Percentiles rank a stretch among this genome's conserved stretches.
These are phyloP conservation scores for Cydia amplana DNA, from an alignment of 1,140 invertebrate genomes.

Conservation along the genomic window DNA sequence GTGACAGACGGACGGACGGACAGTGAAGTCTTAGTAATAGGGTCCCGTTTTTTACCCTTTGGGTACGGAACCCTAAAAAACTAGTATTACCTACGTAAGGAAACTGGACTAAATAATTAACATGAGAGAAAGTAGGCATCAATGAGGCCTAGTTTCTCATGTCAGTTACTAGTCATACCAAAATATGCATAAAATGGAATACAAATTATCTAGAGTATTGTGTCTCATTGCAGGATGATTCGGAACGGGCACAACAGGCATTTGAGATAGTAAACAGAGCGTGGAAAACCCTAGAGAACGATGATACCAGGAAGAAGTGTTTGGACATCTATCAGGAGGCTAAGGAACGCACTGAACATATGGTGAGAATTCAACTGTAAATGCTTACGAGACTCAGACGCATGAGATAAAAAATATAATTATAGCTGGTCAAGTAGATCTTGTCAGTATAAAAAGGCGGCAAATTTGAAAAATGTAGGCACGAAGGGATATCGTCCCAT, in stretches of 20 bases:
- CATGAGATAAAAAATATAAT: not conserved
- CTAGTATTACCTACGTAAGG: no score
- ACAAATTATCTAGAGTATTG: constrained; percentile 25
- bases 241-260: constrained; percentile 95
- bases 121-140: no score
- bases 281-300: constrained; percentile 97
- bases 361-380: constrained; percentile 82
- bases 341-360: constrained; percentile 94
- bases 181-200: constrained; percentile 15
- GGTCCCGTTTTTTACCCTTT: no score
- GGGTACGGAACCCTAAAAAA: no score
- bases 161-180: not conserved
- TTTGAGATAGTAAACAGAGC: constrained; percentile 98
- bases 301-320: constrained; percentile 95
- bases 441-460: no score
- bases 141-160: not conserved
- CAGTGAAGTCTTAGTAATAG: no score
- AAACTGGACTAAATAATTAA: no score
- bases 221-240: constrained; percentile 87
- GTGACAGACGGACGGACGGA: no score
- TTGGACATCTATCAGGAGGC: constrained; percentile 98
- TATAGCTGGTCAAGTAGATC: no score
- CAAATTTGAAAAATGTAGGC: no score
- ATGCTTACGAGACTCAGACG: not conserved
- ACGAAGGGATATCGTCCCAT: no score